Conservation (phyloP, 1,140 invertebrate species). For the Schlechtendalia chinensis region DNA sequence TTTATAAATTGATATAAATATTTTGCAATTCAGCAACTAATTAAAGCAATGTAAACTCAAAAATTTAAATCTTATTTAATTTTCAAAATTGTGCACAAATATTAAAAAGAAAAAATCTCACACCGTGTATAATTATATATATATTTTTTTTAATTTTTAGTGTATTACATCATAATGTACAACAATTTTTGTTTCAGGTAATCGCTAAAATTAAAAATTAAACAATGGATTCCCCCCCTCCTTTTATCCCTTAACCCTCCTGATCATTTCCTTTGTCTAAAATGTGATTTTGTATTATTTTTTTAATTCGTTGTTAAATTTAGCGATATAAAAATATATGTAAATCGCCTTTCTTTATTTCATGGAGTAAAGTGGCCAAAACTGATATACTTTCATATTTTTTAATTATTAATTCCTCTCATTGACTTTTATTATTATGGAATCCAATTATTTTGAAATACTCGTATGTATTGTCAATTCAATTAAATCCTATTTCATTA, state of each 20-base stretch:
- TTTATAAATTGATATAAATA: conserved; percentile 45
- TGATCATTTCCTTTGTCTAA: neutral
- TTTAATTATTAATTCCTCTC: conserved; percentile 43
- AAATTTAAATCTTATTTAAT: conserved; percentile 48
- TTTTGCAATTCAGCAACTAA: conserved; percentile 45
- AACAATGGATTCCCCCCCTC: conserved; percentile 19
- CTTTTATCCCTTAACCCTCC: conserved; percentile 17
- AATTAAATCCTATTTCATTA: conserved; percentile 36
- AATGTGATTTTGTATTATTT: conserved; percentile 28
- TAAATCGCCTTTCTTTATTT: conserved; percentile 28
- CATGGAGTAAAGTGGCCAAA: conserved; percentile 25
- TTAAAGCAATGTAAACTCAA: conserved; percentile 42
- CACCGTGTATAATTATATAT: conserved; percentile 30
- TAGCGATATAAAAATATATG: conserved; percentile 13
- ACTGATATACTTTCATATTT: conserved; percentile 20
- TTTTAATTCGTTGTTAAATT: conserved; percentile 30
- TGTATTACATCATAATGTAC: conserved; percentile 48
- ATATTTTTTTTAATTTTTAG: conserved; percentile 43
- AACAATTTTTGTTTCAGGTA: conserved; percentile 50
- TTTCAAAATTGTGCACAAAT: conserved; percentile 48
- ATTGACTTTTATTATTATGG: conserved; percentile 41
- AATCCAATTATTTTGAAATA: conserved; percentile 46
- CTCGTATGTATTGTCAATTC: conserved; percentile 46
- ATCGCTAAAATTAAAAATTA: conserved; percentile 43
- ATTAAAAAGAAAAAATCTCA: conserved; percentile 35